These are phyloP conservation scores for Neoscelio sp. DNA, from an alignment of 2,888 invertebrate species.

Conservation along the genomic window DNA sequence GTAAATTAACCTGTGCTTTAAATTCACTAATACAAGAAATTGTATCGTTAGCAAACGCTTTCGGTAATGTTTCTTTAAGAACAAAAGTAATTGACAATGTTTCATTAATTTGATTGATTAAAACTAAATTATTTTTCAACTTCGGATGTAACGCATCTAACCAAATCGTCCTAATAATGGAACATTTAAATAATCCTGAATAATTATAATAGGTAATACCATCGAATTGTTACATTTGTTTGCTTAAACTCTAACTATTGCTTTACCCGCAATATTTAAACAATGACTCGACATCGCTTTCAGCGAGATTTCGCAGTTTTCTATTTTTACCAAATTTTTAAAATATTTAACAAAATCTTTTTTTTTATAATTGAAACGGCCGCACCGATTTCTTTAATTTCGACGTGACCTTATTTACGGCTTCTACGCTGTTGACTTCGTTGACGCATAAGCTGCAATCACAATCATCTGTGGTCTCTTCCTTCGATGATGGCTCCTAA, in stretches of 20 bases:
- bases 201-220: conserved; percentile 23
- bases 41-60: conserved; percentile 26
- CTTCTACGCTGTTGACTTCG: conserved; percentile 12
- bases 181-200: conserved; percentile 3
- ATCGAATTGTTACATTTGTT: background rate
- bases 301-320: conserved; percentile 18
- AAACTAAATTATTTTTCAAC: conserved; percentile 38
- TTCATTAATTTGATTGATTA: conserved; percentile 23
- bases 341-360: conserved; percentile 22
- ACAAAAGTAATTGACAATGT: background rate
- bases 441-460: conserved; percentile 32
- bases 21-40: conserved; percentile 31
- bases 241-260: conserved; percentile 10
- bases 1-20: conserved; percentile 33
- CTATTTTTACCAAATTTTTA: conserved; percentile 4
- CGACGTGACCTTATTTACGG: conserved; percentile 13
- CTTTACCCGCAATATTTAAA: conserved; percentile 17
- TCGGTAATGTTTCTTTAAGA: conserved; percentile 13
- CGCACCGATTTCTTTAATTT: conserved; percentile 33
- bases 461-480: conserved; percentile 5
- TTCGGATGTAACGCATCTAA: conserved; percentile 36
- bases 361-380: conserved; percentile 28
- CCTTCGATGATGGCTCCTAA: conserved; percentile 5
- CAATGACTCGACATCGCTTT: conserved; percentile 22
- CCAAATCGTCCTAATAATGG: conserved; percentile 57